Evolutionary conservation across 2,888 invertebrate species (phyloP).

Genomic region (Macrostomum cliftonense): DNA sequence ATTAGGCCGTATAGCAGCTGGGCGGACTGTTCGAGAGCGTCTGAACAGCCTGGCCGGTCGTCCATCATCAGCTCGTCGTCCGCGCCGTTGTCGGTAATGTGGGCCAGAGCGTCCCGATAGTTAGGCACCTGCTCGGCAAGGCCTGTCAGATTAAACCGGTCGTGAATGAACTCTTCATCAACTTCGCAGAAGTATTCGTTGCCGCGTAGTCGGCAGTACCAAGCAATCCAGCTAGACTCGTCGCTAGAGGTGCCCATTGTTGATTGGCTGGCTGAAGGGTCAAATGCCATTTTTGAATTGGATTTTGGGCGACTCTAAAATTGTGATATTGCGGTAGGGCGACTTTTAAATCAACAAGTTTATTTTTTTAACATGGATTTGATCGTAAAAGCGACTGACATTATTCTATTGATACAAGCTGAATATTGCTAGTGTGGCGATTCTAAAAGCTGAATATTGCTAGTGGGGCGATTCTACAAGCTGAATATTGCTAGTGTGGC

Average conservation of each 20-base stretch:
- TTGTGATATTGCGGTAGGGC: too few relatives aligned
- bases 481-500: too few relatives aligned
- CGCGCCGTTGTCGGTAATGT: conserved; percentile 72
- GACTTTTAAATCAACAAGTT: too few relatives aligned
- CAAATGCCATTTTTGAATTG: too few relatives aligned
- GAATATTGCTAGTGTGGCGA: too few relatives aligned
- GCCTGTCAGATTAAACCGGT: conserved; percentile 97
- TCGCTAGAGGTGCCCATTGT: conserved; percentile 83
- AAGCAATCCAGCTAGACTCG: conserved; percentile 99
- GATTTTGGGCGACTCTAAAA: too few relatives aligned
- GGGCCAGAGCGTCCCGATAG: conserved; percentile 93
- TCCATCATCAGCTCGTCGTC: conserved; percentile 47
- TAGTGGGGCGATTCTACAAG: too few relatives aligned
- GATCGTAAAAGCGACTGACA: too few relatives aligned
- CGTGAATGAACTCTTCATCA: conserved; percentile 99
- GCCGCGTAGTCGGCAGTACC: conserved; percentile 97
- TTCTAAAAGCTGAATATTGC: too few relatives aligned
- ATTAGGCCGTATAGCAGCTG: conserved; percentile 98
- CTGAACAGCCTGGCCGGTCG: conserved; percentile 54
- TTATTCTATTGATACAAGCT: too few relatives aligned
- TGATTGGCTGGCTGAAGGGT: background rate
- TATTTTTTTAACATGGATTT: too few relatives aligned
- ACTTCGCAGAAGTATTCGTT: conserved; percentile 99
- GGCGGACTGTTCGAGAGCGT: conserved; percentile 94
- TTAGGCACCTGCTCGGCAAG: conserved; percentile 98